Conservation (phyloP, 1,140 invertebrate species). For the Papilio glaucus region DNA sequence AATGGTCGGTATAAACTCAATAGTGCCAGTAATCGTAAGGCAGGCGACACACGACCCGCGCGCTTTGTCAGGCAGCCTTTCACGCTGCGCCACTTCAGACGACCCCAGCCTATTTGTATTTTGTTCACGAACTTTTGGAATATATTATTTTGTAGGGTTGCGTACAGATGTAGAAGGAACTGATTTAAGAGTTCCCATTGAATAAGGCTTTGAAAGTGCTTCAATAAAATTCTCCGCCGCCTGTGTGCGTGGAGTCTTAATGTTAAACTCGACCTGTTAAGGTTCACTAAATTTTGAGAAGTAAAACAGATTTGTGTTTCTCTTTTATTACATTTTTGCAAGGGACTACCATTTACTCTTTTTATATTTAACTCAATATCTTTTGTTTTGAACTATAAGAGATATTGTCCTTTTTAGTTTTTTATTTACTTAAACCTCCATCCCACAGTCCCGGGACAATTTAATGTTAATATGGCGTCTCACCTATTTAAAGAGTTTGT, state of each 20-base stretch:
- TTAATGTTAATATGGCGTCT: not conserved
- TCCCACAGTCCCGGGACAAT: not conserved
- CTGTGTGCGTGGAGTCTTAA: conserved; percentile 35
- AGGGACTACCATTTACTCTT: not conserved
- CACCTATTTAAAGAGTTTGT: not conserved
- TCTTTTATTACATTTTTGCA: conserved; percentile 22
- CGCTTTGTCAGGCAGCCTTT: conserved; percentile 68
- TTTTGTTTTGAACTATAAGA: conserved; percentile 4
- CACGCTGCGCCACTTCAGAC: conserved; percentile 64
- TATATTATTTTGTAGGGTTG: conserved; percentile 74
- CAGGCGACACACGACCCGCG: conserved; percentile 54
- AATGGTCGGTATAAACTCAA: conserved; percentile 63
- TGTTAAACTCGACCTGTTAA: conserved; percentile 38
- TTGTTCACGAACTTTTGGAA: conserved; percentile 77
- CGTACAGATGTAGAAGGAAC: conserved; percentile 68
- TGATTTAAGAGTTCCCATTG: conserved; percentile 71
- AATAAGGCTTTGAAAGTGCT: conserved; percentile 60
- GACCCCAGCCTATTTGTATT: conserved; percentile 74
- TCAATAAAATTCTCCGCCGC: conserved; percentile 55
- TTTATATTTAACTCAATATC: not conserved
- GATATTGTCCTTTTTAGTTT: not conserved
- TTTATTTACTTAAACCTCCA: not conserved
- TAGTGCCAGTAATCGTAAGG: conserved; percentile 57
- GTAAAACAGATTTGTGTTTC: conserved; percentile 32
- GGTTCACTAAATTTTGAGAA: conserved; percentile 39